A percentile compares a stretch with the other conserved stretches of the same genome.
phyloP scores from a whole-genome alignment of 2,113 vertebrate species.

The Callipepla squamata region DNA sequence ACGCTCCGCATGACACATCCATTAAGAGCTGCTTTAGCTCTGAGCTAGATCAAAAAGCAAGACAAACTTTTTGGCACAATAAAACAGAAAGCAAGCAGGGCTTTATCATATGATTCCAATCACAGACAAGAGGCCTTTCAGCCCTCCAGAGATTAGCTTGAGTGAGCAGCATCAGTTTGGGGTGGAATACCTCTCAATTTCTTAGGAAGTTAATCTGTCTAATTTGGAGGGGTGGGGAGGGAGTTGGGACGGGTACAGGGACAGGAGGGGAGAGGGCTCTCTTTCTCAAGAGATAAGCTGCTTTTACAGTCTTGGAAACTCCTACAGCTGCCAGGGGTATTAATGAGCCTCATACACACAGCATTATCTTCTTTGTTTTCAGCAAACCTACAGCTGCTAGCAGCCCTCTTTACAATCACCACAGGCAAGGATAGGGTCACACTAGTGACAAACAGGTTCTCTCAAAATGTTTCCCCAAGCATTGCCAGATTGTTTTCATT shows the following conservation, averaged over 20 bases:
- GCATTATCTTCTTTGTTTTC: background rate
- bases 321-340: slow-evolving; percentile 34
- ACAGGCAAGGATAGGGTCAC: background rate
- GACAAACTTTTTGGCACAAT: slow-evolving; percentile 55
- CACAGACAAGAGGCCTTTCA: slow-evolving; percentile 64
- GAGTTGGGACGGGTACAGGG: background rate
- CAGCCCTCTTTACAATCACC: background rate
- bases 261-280: background rate
- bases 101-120: slow-evolving; percentile 73
- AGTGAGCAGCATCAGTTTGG: background rate
- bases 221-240: background rate
- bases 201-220: slow-evolving; percentile 61
- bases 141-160: slow-evolving; percentile 50
- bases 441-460: slow-evolving; percentile 19
- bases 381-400: slow-evolving; percentile 6
- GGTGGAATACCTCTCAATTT: slow-evolving; percentile 43
- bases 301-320: slow-evolving; percentile 59
- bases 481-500: slow-evolving; percentile 44
- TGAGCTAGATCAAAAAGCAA: slow-evolving; percentile 56
- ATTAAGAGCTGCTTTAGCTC: slow-evolving; percentile 24
- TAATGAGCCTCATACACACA: slow-evolving; percentile 14
- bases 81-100: slow-evolving; percentile 53
- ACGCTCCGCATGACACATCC: background rate
- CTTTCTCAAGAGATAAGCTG: slow-evolving; percentile 55
- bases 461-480: background rate